Evolutionary conservation across 2,888 invertebrate species (phyloP), one percentile per base, ranked within the genome.

Genomic region (Galerucella nymphaeae): DNA sequence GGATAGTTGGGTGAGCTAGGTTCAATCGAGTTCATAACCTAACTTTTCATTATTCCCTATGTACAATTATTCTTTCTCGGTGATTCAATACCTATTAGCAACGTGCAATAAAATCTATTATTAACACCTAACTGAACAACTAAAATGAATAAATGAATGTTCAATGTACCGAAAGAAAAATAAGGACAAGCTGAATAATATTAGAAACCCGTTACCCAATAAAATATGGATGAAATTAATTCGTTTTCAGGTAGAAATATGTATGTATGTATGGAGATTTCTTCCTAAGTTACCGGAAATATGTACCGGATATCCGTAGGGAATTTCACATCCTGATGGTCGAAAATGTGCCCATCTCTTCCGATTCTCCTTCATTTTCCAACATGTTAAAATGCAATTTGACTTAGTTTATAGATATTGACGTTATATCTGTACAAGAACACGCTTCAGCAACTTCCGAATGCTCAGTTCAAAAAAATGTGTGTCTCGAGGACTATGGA

Each of bases 161-260:
- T 13, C 0, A 13, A 61, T 38, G 13, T 6, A 4, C 38, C 18
- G 4, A 10, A 9, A 23, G 1, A 9, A 4, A 16, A 48, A 63
- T 18, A 2, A 11, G 14, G 14, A 16, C 23, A 23, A 30, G 41
- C 65, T 2, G 66, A 45, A 57, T 57, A 23, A 57, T 66, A 57
- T 66, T 68, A 62, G 61, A 8, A 23, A 58, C 66, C n/a, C 30
- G 62, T 67, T 67, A 58, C 23, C 20, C 30, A 67, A 59, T 68
- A 14, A 68, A 68, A 68, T 57, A 68, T 68, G 68, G 50, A 61
- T 68, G 62, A 68, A 61, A 68, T 68, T 68, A 68, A 68, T 61
- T 68, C 18, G 38, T 61, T 23, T 48, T 66, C 16, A 45, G 50
- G 10, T 42, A 45, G 20, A 23, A 23, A 66, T n/a, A n/a, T n/a